Evolutionary conservation across 1,140 invertebrate genomes (phyloP).

Genomic region (Brachionus plicatilis): DNA sequence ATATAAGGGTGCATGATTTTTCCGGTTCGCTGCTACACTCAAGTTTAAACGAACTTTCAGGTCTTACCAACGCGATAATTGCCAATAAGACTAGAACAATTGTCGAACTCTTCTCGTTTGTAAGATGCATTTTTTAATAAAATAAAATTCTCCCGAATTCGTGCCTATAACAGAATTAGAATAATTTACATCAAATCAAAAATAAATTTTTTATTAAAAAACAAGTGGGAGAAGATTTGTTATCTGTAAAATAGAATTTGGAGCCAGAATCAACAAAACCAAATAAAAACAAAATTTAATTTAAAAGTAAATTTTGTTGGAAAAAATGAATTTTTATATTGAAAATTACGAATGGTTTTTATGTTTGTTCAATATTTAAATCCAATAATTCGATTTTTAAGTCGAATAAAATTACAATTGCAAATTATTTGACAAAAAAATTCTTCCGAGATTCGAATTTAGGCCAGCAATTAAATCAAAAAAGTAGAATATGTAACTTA

Average conservation of each 20-base stretch:
- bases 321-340: not conserved
- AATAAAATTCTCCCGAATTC: not conserved
- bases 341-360: not conserved
- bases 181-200: not conserved
- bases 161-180: not conserved
- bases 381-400: not conserved
- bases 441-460: not conserved
- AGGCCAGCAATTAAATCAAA: not conserved
- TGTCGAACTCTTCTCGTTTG: not conserved
- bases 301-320: not conserved
- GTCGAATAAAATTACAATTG: constrained; percentile 21
- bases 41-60: constrained; percentile 1
- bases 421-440: constrained; percentile 12
- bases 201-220: not conserved
- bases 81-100: not conserved
- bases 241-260: not conserved
- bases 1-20: not conserved
- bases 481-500: not conserved
- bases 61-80: not conserved
- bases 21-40: not conserved
- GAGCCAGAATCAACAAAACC: not conserved
- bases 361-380: not conserved
- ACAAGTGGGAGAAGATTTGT: not conserved
- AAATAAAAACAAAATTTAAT: not conserved
- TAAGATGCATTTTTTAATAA: constrained; percentile 12